A percentile compares a stretch with the other conserved stretches of the same genome.
Conservation (phyloP, 92 coral and sea anemone species). For the Bergia puertoricense region DNA sequence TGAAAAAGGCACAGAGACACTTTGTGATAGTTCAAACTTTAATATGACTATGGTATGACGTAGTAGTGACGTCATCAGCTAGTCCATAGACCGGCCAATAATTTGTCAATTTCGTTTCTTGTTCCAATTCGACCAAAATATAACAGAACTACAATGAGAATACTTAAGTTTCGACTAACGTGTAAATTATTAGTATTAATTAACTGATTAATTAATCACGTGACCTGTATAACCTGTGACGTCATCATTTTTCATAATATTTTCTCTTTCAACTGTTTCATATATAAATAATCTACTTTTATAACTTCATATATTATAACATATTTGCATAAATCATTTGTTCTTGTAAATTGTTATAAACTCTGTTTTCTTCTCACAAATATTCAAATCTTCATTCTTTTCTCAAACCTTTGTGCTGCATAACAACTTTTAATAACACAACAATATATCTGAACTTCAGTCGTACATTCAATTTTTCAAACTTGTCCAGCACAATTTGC, state of each 20-base stretch:
- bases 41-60: neutral
- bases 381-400: too few relatives aligned
- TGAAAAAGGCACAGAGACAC: neutral
- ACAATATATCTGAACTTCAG: conserved; percentile 17
- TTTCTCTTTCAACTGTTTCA: neutral
- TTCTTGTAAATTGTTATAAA: neutral
- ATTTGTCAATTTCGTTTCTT: neutral
- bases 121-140: neutral
- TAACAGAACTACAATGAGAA: conserved; percentile 7
- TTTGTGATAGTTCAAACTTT: neutral
- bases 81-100: neutral
- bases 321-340: neutral
- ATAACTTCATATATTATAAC: neutral
- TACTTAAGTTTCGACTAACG: conserved; percentile 3
- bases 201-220: neutral
- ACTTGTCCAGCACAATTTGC: neutral
- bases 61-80: neutral
- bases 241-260: conserved; percentile 5
- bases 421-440: neutral
- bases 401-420: too few relatives aligned
- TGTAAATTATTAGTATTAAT: conserved; percentile 1
- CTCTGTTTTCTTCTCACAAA: neutral
- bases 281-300: too few relatives aligned
- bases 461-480: neutral
- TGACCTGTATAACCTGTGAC: conserved; percentile 15